Percentiles rank a stretch among this genome's conserved stretches.
phyloP scores from a whole-genome alignment of 1,140 invertebrate species.

The Heliconius himera region DNA sequence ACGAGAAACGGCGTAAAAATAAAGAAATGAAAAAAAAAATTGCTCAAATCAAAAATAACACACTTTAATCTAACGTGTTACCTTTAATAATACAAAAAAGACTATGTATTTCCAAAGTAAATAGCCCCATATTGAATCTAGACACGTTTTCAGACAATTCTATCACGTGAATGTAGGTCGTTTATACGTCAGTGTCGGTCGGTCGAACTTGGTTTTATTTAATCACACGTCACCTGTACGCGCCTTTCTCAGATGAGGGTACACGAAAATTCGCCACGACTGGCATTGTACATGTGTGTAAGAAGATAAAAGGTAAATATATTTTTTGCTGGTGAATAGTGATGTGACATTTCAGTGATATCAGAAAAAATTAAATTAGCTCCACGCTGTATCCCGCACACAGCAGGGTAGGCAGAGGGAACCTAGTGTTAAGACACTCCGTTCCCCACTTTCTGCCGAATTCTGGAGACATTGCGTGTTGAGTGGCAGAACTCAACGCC shows the following conservation, averaged over 20 bases:
- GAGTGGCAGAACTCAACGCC: too few relatives aligned
- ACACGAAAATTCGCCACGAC: conserved; percentile 27
- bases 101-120: conserved; percentile 24
- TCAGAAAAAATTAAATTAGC: too few relatives aligned
- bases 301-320: background rate
- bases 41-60: background rate
- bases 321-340: background rate
- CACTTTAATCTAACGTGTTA: background rate
- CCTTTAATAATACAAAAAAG: background rate
- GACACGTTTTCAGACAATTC: conserved; percentile 27
- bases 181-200: background rate
- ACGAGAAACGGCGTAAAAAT: too few relatives aligned
- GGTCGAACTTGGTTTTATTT: conserved; percentile 30
- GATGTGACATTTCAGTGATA: too few relatives aligned
- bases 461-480: too few relatives aligned
- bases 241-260: conserved; percentile 35
- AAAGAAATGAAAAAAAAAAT: too few relatives aligned
- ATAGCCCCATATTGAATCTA: conserved; percentile 7
- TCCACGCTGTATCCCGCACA: too few relatives aligned
- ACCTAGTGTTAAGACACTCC: too few relatives aligned
- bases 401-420: too few relatives aligned
- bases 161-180: conserved; percentile 15
- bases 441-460: too few relatives aligned
- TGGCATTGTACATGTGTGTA: background rate
- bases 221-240: conserved; percentile 38